Evolutionary conservation across 2,113 vertebrate species (phyloP).

Genomic region (Heteronetta atricapilla): DNA sequence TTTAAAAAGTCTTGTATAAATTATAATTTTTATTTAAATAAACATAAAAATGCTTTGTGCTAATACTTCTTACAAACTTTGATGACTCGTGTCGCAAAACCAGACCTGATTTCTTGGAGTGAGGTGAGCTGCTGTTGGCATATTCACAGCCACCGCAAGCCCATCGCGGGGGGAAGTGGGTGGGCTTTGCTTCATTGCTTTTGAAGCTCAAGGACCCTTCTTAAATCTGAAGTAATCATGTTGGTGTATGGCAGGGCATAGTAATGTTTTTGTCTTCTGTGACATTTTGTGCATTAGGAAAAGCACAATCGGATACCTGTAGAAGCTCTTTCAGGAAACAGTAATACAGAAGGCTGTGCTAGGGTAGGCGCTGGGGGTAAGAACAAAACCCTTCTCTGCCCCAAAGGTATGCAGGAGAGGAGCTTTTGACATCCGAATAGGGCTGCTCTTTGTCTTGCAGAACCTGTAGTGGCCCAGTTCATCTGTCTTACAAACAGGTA

Average conservation of each 20-base stretch:
- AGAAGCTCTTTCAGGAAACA: accelerated
- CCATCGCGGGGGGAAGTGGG: accelerated
- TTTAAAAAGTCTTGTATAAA: constrained; percentile 85
- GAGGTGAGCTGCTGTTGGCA: background rate
- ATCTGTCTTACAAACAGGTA: accelerated
- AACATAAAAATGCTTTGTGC: constrained; percentile 75
- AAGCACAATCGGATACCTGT: accelerated
- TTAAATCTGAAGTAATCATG: background rate
- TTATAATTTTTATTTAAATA: constrained; percentile 87
- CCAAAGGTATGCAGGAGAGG: accelerated
- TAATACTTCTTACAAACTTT: constrained; percentile 1
- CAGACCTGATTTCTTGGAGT: background rate
- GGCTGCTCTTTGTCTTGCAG: background rate
- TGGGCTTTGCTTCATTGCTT: background rate
- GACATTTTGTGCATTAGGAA: background rate
- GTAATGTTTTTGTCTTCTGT: background rate
- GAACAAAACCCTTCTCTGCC: background rate
- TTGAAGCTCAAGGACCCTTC: background rate
- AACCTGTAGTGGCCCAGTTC: background rate
- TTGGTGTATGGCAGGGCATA: background rate
- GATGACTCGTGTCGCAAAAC: background rate
- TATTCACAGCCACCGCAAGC: background rate
- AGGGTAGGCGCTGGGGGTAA: background rate
- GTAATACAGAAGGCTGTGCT: background rate
- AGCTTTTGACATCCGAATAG: accelerated